Evolutionary conservation across 2,888 invertebrate species (phyloP).

Genomic region (Tachina grossa): DNA sequence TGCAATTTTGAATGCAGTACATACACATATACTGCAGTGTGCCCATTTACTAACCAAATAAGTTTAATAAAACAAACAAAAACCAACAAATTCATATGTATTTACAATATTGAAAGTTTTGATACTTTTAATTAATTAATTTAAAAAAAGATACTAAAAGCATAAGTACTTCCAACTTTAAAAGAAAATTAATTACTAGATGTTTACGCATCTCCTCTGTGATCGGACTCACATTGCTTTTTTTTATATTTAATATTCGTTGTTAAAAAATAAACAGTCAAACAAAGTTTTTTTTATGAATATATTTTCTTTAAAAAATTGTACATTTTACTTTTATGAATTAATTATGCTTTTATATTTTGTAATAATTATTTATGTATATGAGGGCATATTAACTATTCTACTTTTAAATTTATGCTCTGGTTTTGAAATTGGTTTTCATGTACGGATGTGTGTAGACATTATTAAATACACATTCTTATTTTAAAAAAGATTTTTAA

Average conservation of each 20-base stretch:
- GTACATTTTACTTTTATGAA: conserved; percentile 38
- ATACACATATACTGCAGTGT: too few relatives aligned
- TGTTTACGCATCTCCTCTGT: too few relatives aligned
- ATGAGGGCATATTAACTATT: conserved; percentile 17
- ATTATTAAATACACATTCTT: neutral
- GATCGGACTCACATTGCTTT: too few relatives aligned
- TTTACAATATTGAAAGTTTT: too few relatives aligned
- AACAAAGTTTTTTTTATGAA: conserved; percentile 44
- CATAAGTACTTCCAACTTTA: too few relatives aligned
- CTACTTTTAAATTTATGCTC: conserved; percentile 19
- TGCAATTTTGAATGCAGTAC: too few relatives aligned
- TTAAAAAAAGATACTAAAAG: too few relatives aligned
- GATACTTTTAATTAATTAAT: too few relatives aligned
- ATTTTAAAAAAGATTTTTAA: neutral
- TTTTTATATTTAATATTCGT: conserved; percentile 58
- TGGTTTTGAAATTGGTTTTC: neutral
- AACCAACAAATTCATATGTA: too few relatives aligned
- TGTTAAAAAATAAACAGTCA: conserved; percentile 65
- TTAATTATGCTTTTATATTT: conserved; percentile 22
- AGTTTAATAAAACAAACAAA: too few relatives aligned
- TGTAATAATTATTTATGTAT: conserved; percentile 2
- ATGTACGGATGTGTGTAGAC: neutral
- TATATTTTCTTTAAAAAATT: conserved; percentile 59
- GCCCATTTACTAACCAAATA: too few relatives aligned
- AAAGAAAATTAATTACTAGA: too few relatives aligned